Evolutionary conservation across 2,888 invertebrate genomes (phyloP), one percentile per base, ranked within the genome.

Genomic region (Diloba caeruleocephala): DNA sequence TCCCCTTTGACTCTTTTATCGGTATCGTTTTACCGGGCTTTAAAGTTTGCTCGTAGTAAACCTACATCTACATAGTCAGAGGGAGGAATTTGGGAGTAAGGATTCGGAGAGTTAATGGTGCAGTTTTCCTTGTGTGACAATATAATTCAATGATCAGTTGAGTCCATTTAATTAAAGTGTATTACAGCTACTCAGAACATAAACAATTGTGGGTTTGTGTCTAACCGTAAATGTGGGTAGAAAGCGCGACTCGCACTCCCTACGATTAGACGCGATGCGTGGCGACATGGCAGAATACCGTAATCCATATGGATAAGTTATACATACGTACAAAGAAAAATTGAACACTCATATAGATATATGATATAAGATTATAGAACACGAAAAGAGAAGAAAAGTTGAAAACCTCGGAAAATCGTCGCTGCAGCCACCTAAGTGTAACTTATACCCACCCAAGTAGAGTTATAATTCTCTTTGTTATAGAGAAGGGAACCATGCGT

Each of bases 241-340:
- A 84, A 84, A 84, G 84, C 84, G 84, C 78, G 76, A 78, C 80
- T 75, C 73, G 52, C 36, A 56, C 70, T 73, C 74, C 71, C 74
- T 72, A 70, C 64, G 67, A 69, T 74, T 65, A 63, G 55, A 59
- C 62, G 57, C 23, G 48, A 51, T 68, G 71, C 71, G 65, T 68
- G 14, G 62, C 71, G 57, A 52, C 56, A 36, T 53, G 32, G 39
- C 39, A 34, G 38, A 49, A 48, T 33, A 50, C 48, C 46, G 45
- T 21, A 36, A 37, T 37, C 46, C n/a, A 55, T 21, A 32, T 48
- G 14, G 13, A 41, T 38, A 33, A 51, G 49, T 51, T 36, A 33
- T 19, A 45, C 23, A n/a, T 36, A 14, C 17, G 21, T 29, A 23
- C 19, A 19, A 33, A 37, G 10, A 31, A 31, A 17, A 21, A 31